Percentiles rank a stretch among this genome's conserved stretches.
Conservation (phyloP, 2,797 vertebrate genomes). For the Eutrigla gurnardus region DNA sequence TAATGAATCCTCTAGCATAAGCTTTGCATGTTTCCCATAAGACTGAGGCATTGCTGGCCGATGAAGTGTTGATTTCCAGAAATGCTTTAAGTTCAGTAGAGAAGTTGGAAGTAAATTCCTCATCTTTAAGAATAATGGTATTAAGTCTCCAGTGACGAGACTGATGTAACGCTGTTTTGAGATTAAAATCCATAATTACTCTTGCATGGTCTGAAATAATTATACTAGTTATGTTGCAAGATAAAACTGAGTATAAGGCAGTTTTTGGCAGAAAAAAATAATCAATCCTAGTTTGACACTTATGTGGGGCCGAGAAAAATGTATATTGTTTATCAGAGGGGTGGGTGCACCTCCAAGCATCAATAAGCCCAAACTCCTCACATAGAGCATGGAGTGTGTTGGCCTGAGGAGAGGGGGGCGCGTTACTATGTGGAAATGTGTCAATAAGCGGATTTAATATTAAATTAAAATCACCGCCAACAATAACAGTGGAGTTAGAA, state of each 20-base stretch:
- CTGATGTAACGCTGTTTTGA: neutral
- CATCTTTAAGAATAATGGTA: slow-evolving; percentile 11
- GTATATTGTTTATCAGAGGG: no score
- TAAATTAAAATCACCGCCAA: slow-evolving; percentile 2
- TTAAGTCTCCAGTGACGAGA: slow-evolving; percentile 17
- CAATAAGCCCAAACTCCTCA: no score
- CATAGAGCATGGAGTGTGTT: no score
- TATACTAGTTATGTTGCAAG: no score
- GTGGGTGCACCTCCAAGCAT: no score
- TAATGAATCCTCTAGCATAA: slow-evolving; percentile 22
- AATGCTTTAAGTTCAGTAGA: slow-evolving; percentile 19
- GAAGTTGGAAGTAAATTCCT: neutral
- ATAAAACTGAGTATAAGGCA: no score
- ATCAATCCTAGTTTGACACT: no score
- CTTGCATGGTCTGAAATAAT: no score
- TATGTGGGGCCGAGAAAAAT: no score
- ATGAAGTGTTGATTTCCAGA: neutral
- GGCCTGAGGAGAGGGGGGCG: no score
- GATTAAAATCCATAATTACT: no score
- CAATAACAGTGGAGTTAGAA: neutral
- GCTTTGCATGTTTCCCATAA: slow-evolving; percentile 27
- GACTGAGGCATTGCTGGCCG: neutral
- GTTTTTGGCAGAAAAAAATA: no score
- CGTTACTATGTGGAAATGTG: neutral
- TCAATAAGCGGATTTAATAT: slow-evolving; percentile 12